These are phyloP conservation scores for Mohoua ochrocephala DNA, from an alignment of 2,113 vertebrate genomes.

Conservation along the genomic window DNA sequence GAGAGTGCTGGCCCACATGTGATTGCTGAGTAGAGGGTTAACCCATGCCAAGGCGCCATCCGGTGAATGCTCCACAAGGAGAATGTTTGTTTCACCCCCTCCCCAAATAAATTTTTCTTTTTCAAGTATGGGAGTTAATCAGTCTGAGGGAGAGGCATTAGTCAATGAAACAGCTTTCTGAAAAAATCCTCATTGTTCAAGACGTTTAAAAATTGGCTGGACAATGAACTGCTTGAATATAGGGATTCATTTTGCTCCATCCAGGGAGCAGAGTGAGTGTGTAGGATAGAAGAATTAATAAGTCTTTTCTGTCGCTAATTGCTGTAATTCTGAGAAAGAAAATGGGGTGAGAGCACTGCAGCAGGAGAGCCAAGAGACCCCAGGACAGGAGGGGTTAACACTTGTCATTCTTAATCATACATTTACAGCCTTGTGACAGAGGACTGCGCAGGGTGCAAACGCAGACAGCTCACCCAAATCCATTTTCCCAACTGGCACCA, in stretches of 20 bases:
- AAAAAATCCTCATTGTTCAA: background rate
- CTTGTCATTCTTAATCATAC: conserved; percentile 29
- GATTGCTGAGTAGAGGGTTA: background rate
- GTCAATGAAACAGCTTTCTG: background rate
- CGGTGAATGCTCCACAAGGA: background rate
- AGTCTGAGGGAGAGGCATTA: background rate
- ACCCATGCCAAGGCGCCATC: background rate
- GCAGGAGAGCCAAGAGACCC: background rate
- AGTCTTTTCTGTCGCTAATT: conserved; percentile 37
- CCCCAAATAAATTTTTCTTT: background rate
- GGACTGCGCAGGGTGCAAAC: background rate
- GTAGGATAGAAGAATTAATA: background rate
- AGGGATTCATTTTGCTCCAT: background rate
- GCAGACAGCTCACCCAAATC: background rate
- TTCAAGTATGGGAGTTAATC: background rate
- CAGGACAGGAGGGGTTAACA: background rate
- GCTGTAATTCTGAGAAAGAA: conserved; percentile 14
- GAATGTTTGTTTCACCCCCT: background rate
- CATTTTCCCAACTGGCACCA: background rate
- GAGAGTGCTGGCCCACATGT: background rate
- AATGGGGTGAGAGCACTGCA: background rate
- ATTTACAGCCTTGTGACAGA: background rate
- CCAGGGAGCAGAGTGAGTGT: background rate
- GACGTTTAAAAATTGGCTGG: background rate
- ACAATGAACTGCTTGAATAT: background rate